Base-by-base conservation (phyloP, 1,140 invertebrate genomes). In the Andrena cerasifolii region DNA sequence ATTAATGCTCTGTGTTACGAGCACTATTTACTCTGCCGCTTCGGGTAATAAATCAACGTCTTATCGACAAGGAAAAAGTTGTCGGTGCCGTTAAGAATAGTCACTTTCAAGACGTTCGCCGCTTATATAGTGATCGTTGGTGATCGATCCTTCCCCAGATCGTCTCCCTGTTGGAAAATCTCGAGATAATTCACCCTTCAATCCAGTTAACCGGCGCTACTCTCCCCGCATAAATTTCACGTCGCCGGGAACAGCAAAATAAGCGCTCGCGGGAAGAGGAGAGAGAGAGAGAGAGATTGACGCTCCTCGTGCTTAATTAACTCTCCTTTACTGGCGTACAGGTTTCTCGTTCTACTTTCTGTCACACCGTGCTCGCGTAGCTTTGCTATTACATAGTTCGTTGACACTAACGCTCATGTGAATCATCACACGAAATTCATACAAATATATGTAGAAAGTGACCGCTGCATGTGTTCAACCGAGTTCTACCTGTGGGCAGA, bases 1-100 rank as follows among this genome's bases (percentile, higher is more conserved):
- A 90, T 90, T 89, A 88, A 89, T 86, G 85, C 82, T 84, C 80
- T 67, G 73, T 81, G 88, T 88, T 87, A 79, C 87, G 80, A 80
- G 70, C 74, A 56, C 61, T 89, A 87, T 89, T 89, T 89, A 87
- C 85, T 84, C 62, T 61, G 68, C 56, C 43, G 61, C 45, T 51
- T 47, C 31, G 67, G 56, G 71, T 82, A 87, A 89, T 89, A 85
- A 88, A 88, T 89, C 87, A 84, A 80, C 86, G 80, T 85, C 80
- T 73, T 76, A 78, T 85, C 82, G 79, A 68, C 51, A 63, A 49
- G 59, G 54, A 62, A 68, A 84, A 68, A 72, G 51, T 80, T 72
- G 56, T 73, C 61, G 58, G 47, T 43, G 28, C 40, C 62, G 71
- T 80, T 80, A 84, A 84, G 82, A 84, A 84, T 84, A 83, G 71